phyloP scores from a whole-genome alignment of 2,113 vertebrate genomes.

The Microcebus griseorufus region DNA sequence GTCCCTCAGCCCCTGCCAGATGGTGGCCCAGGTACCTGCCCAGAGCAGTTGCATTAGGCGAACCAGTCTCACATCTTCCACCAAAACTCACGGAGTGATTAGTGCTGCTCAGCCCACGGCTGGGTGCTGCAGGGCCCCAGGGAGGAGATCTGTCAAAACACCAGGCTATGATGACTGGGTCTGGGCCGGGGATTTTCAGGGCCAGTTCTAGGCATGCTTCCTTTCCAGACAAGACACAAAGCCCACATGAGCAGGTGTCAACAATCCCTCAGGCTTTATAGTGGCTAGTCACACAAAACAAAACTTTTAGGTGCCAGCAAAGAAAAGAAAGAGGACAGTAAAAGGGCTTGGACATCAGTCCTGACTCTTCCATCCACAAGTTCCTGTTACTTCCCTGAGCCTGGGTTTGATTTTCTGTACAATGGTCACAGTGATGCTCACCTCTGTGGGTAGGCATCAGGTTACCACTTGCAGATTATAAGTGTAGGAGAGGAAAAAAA shows the following conservation, averaged over 20 bases:
- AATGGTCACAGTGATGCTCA: not conserved
- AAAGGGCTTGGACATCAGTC: not conserved
- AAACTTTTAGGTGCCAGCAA: not conserved
- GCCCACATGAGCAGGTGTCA: too few relatives aligned
- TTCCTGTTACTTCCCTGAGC: not conserved
- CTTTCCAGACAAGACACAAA: not conserved
- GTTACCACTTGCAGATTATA: not conserved
- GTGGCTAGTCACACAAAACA: not conserved
- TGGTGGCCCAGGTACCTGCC: not conserved
- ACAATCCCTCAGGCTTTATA: not conserved
- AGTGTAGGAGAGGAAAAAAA: not conserved
- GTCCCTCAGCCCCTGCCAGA: not conserved
- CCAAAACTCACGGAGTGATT: slow-evolving; percentile 35
- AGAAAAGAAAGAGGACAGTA: not conserved
- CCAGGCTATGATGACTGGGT: not conserved
- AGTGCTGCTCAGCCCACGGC: not conserved
- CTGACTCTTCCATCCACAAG: not conserved
- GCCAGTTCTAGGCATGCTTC: not conserved
- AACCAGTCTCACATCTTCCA: not conserved
- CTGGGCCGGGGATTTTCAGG: not conserved
- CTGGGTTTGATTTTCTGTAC: not conserved
- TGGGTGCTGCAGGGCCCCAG: not conserved
- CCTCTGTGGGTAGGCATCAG: not conserved
- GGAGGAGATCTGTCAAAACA: not conserved
- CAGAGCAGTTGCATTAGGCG: not conserved